Conservation (phyloP, 2,888 invertebrate species). For the Cancer borealis region DNA sequence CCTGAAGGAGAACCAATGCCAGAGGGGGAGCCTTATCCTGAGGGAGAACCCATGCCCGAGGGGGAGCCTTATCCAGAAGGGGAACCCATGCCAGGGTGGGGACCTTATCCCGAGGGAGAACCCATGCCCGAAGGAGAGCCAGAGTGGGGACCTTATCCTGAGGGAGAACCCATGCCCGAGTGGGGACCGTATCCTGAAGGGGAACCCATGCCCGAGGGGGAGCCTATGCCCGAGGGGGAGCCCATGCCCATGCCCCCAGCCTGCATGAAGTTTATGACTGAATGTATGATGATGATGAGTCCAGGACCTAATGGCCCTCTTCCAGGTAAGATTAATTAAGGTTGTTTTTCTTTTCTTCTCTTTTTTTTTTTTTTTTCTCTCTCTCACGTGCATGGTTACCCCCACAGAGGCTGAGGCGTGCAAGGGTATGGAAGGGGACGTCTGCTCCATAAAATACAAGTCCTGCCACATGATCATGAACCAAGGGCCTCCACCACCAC, state of each 20-base stretch:
- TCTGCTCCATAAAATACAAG: not conserved
- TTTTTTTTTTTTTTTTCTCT: too few relatives aligned
- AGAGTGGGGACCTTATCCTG: too few relatives aligned
- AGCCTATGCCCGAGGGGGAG: not conserved
- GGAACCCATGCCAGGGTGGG: too few relatives aligned
- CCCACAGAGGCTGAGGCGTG: conserved; percentile 5
- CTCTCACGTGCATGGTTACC: too few relatives aligned
- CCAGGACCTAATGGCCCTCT: not conserved
- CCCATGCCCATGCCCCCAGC: conserved; percentile 27
- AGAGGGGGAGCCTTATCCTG: too few relatives aligned
- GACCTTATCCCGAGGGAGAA: too few relatives aligned
- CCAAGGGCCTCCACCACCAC: not conserved
- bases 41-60: too few relatives aligned
- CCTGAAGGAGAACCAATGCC: too few relatives aligned
- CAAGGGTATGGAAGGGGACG: not conserved
- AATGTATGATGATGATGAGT: not conserved
- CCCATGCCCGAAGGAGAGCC: too few relatives aligned
- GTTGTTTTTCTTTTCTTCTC: not conserved
- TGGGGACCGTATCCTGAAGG: not conserved
- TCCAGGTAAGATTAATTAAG: not conserved
- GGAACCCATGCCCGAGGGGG: not conserved
- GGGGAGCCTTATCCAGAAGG: too few relatives aligned
- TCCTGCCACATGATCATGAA: not conserved
- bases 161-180: too few relatives aligned
- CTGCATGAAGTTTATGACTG: not conserved